Conservation (phyloP, 2,797 vertebrate species). For the Lerista edwardsae region DNA sequence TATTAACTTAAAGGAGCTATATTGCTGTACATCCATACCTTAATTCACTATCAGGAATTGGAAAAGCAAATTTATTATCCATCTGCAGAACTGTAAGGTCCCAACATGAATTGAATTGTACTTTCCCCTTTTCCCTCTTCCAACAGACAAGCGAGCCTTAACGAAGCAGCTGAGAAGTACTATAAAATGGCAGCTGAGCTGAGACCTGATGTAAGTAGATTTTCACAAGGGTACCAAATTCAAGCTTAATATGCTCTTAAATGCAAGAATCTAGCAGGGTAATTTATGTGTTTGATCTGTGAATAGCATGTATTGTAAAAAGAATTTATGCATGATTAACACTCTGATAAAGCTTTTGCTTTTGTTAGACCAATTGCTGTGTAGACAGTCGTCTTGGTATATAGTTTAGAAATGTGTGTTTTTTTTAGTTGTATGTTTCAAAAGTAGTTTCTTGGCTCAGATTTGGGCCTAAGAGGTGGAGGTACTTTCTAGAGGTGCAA, state of each 20-base stretch:
- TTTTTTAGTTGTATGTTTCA: background rate
- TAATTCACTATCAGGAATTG: background rate
- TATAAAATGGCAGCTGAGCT: conserved; percentile 92
- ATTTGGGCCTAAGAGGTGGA: background rate
- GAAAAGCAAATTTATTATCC: background rate
- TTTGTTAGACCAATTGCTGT: conserved; percentile 29
- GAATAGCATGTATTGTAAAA: background rate
- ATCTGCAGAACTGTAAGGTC: background rate
- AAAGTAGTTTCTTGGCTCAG: background rate
- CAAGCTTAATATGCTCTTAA: background rate
- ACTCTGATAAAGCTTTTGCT: conserved; percentile 34
- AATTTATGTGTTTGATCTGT: conserved; percentile 34
- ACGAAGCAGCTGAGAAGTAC: conserved; percentile 94
- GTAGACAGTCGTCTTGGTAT: background rate
- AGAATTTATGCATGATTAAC: conserved; percentile 18
- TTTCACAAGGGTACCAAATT: conserved; percentile 17
- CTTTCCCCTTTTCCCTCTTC: conserved; percentile 36
- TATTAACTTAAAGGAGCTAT: too few relatives aligned
- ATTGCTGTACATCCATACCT: background rate
- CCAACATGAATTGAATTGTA: background rate
- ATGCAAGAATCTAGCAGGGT: conserved; percentile 1
- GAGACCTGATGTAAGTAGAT: conserved; percentile 93
- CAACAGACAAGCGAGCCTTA: conserved; percentile 96
- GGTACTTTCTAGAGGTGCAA: too few relatives aligned
- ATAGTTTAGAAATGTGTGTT: background rate